phyloP scores from a whole-genome alignment of 2,113 vertebrate genomes.

The Atherinomorus stipes region DNA sequence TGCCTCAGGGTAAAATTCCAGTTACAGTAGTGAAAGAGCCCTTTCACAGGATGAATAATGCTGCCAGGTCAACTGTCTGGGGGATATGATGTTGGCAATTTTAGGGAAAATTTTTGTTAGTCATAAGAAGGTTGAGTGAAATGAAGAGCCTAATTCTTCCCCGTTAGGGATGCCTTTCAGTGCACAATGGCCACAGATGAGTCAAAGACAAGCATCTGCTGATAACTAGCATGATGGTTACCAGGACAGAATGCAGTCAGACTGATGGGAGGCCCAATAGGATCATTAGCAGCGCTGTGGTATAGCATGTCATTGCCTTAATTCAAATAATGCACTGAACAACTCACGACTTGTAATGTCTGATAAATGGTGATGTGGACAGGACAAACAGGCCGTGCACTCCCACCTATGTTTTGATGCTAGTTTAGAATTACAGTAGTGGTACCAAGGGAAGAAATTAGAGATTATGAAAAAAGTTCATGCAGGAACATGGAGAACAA shows the following conservation, averaged over 20 bases:
- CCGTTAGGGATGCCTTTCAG: constrained; percentile 52
- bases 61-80: constrained; percentile 53
- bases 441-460: not conserved
- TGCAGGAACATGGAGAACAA: not conserved
- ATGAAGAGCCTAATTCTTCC: constrained; percentile 63
- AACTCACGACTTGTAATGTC: not conserved
- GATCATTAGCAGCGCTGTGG: not conserved
- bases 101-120: constrained; percentile 54
- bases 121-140: constrained; percentile 46
- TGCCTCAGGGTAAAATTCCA: constrained; percentile 69
- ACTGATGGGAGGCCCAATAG: constrained; percentile 12
- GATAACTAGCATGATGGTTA: constrained; percentile 37
- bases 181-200: constrained; percentile 44
- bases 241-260: constrained; percentile 25
- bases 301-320: not conserved
- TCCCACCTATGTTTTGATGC: not conserved
- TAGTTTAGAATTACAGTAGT: not conserved
- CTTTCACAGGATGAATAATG: constrained; percentile 52
- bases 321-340: not conserved
- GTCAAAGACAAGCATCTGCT: constrained; percentile 50
- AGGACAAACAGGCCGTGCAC: not conserved
- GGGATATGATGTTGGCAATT: constrained; percentile 45
- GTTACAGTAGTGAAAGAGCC: constrained; percentile 64
- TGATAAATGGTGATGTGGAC: not conserved
- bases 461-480: not conserved